Evolutionary conservation across 2,113 vertebrate genomes (phyloP), one percentile per base, ranked within the genome.

Genomic region (Polypterus bichir): DNA sequence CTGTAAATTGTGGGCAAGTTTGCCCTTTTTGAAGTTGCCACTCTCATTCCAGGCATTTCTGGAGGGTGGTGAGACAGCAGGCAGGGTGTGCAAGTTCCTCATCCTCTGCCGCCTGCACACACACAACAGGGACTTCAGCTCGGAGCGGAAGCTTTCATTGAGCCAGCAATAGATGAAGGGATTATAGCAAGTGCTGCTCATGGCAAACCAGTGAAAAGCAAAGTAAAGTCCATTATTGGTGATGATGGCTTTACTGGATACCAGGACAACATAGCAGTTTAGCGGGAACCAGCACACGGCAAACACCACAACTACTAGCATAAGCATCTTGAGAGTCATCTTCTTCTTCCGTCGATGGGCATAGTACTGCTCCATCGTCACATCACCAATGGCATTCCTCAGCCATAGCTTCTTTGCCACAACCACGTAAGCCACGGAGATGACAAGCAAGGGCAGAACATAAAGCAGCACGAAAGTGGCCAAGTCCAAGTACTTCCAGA

Each of bases 91-190:
- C 2, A 71, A 64, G 54, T 69, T 74, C 1, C 68, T 49, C 0
- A 6, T 3, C 0, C 61, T 55, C 45, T 64, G 45, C 45, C 54
- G 62, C 59, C 49, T 62, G 63, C 79, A 80, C 51, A 73, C 71
- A 0, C 77, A 69, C 7, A 84, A 65, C 63, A 88, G 4, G 4
- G 76, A 69, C 54, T 72, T 74, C 44, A 87, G 65, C 75, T 85
- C 83, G 0, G 78, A 56, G 0, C 84, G 74, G 65, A 89, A 89
- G 62, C 64, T 86, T 59, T 83, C 74, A 0, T 88, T 87, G 62
- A 89, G 74, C 86, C 85, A 89, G 51, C 81, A 88, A 71, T 88
- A 89, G 62, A 89, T 86, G 71, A 85, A 89, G 47, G 84, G 87
- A 53, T 89, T 89, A 72, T 87, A 88, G 66, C 84, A 89, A 56